Percentiles rank a stretch among this genome's conserved stretches.
Evolutionary conservation across 2,888 invertebrate genomes (phyloP).

Genomic region (Mellilla xanthometata): DNA sequence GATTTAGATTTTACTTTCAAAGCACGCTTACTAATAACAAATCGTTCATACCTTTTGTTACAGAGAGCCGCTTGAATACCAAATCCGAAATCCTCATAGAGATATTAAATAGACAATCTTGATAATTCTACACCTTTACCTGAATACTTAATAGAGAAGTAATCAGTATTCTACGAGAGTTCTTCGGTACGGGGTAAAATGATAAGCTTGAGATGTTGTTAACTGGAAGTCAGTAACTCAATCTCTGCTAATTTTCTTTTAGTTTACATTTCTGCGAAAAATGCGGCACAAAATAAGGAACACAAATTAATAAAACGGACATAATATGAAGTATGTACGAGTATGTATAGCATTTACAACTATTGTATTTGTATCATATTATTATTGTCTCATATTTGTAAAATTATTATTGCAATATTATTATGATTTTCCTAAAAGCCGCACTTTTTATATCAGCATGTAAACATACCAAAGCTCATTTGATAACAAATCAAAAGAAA

Average conservation of each 20-base stretch:
- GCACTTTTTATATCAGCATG: too few relatives aligned
- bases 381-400: too few relatives aligned
- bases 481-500: too few relatives aligned
- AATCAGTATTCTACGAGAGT: slow-evolving; percentile 76
- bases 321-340: too few relatives aligned
- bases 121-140: slow-evolving; percentile 69
- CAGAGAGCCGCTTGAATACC: slow-evolving; percentile 27
- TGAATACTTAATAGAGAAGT: slow-evolving; percentile 69
- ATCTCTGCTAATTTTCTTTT: background rate
- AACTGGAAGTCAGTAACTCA: background rate
- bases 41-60: slow-evolving; percentile 22
- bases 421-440: too few relatives aligned
- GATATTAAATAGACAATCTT: slow-evolving; percentile 63
- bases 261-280: too few relatives aligned
- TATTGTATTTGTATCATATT: too few relatives aligned
- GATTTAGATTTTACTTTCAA: too few relatives aligned
- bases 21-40: slow-evolving; percentile 12
- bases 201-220: slow-evolving; percentile 49
- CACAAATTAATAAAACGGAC: too few relatives aligned
- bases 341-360: too few relatives aligned
- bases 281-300: background rate
- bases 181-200: slow-evolving; percentile 36
- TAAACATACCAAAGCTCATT: too few relatives aligned
- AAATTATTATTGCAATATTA: too few relatives aligned
- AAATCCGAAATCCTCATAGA: slow-evolving; percentile 42